A percentile compares a stretch with the other conserved stretches of the same genome.
phyloP scores from a whole-genome alignment of 2,888 invertebrate species.

The Phasia obesa region DNA sequence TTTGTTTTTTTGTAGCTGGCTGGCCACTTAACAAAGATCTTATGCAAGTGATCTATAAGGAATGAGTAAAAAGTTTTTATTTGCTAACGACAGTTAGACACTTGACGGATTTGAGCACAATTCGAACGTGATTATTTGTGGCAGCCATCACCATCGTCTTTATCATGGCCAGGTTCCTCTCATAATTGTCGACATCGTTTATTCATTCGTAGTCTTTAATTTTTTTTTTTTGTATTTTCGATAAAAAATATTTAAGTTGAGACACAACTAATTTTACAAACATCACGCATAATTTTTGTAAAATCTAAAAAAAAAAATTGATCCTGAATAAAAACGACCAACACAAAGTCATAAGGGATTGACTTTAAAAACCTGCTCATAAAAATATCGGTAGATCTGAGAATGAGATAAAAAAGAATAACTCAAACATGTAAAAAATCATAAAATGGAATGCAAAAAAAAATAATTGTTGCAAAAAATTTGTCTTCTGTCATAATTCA shows the following conservation, averaged over 20 bases:
- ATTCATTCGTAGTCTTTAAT: conserved; percentile 30
- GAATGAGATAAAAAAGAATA: background rate
- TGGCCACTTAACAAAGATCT: conserved; percentile 54
- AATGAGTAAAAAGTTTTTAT: conserved; percentile 59
- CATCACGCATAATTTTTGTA: conserved; percentile 61
- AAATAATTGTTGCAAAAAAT: conserved; percentile 69
- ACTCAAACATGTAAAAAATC: conserved; percentile 1
- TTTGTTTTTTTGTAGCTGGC: background rate
- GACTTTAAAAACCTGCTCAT: background rate
- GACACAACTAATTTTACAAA: conserved; percentile 66
- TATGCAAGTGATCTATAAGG: conserved; percentile 63
- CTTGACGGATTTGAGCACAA: conserved; percentile 71
- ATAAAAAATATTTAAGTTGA: background rate
- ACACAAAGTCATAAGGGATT: background rate
- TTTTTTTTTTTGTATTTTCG: background rate
- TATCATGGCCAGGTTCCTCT: conserved; percentile 52
- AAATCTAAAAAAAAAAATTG: conserved; percentile 22
- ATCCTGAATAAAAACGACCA: conserved; percentile 19
- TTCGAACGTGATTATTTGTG: conserved; percentile 72
- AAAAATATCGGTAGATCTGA: conserved; percentile 30
- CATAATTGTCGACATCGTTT: conserved; percentile 57
- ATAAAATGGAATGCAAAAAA: conserved; percentile 45
- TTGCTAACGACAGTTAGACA: conserved; percentile 63
- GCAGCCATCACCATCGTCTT: conserved; percentile 64
- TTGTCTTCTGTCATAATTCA: conserved; percentile 81